A percentile compares a stretch with the other conserved stretches of the same genome.
Evolutionary conservation across 92 coral and sea anemone genomes (phyloP).

Genomic region (Muricea muricata): DNA sequence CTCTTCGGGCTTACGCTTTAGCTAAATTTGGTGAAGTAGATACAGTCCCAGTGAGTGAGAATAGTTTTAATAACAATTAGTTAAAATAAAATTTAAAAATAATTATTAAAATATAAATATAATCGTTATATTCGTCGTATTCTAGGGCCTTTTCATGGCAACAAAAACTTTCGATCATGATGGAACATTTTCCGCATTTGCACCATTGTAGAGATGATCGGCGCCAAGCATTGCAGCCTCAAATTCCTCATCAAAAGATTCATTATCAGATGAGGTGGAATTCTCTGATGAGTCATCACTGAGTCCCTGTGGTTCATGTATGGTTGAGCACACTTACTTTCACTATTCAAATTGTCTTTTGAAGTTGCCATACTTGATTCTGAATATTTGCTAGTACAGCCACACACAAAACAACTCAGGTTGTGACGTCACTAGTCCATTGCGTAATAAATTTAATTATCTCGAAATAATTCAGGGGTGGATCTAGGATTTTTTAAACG

Average conservation of each 20-base stretch:
- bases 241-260: conserved; percentile 7
- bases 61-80: too few species aligned
- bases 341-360: background rate
- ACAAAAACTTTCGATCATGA: conserved; percentile 2
- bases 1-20: too few species aligned
- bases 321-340: background rate
- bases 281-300: background rate
- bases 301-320: background rate
- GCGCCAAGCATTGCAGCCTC: conserved; percentile 1
- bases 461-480: too few species aligned
- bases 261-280: background rate
- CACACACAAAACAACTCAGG: too few species aligned
- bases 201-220: background rate
- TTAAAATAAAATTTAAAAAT: too few species aligned
- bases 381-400: too few species aligned
- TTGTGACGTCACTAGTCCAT: conserved; percentile 44
- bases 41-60: too few species aligned
- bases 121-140: conserved; percentile 23
- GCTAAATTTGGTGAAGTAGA: too few species aligned
- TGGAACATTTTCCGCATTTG: background rate
- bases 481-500: too few species aligned
- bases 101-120: too few species aligned
- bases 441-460: background rate
- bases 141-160: background rate
- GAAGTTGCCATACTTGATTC: conserved; percentile 11